A percentile compares a stretch with the other conserved stretches of the same genome.
Conservation (phyloP, 2,797 vertebrate genomes). For the Cirrhinus molitorella region DNA sequence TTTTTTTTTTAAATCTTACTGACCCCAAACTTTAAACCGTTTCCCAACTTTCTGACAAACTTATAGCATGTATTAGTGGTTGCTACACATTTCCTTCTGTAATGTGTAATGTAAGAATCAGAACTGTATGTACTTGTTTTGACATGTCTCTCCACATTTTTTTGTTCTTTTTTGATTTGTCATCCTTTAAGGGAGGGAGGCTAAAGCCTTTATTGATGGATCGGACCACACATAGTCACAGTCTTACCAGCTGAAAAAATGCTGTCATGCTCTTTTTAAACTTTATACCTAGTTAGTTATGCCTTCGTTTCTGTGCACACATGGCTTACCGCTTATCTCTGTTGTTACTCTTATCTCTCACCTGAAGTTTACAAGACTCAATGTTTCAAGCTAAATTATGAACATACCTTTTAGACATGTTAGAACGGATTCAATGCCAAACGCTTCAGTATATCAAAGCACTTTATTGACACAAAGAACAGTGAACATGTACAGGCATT, state of each 20-base stretch:
- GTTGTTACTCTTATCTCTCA: not conserved
- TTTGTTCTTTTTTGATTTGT: not conserved
- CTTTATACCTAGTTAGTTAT: not conserved
- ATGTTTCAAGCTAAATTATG: not conserved
- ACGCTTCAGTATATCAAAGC: not conserved
- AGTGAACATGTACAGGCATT: not conserved
- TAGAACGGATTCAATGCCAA: not conserved
- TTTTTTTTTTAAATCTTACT: too few relatives aligned
- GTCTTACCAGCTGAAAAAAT: not conserved
- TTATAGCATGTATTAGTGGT: not conserved
- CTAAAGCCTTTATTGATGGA: not conserved
- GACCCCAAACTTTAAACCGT: not conserved
- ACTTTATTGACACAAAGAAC: slow-evolving; percentile 21
- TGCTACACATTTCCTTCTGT: not conserved
- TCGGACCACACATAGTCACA: not conserved
- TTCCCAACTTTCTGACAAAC: not conserved
- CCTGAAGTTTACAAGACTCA: not conserved
- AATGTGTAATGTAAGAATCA: not conserved
- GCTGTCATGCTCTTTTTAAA: not conserved
- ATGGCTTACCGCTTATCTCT: not conserved
- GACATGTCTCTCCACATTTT: not conserved
- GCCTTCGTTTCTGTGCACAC: not conserved
- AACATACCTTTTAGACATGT: not conserved
- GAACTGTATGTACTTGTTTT: not conserved
- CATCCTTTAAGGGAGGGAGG: not conserved